Base-by-base conservation (phyloP, 92 coral and sea anemone genomes). In the Palythoa grandiflora region DNA sequence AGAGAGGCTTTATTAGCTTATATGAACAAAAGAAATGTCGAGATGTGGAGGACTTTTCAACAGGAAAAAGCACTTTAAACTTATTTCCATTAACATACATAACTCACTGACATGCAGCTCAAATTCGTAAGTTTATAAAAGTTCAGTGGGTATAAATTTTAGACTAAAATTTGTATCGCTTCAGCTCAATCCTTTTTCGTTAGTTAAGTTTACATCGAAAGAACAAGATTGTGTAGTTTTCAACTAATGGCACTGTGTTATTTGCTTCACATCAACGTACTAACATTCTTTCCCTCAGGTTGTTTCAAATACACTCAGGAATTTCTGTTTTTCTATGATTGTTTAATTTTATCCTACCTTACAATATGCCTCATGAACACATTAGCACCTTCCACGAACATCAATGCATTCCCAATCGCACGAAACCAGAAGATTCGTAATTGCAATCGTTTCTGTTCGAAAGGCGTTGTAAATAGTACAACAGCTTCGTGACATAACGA, bases 401-500 rank as follows among this genome's bases (percentile, higher is more conserved):
- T 75, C 12, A 47, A n/a, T 8, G 61, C 61, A 48, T 52, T 50
- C 9, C 79, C 17, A 16, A 75, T 54, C 39, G 38, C 59, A 47
- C 79, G 35, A 4, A 36, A 38, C 17, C 36, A 47, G 79, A 50
- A 75, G 79, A 47, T 48, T 72, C 16, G 17, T 35, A 35, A 71
- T 71, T 75, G 5, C 17, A 28, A 47, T 36, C 53, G 16, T 75
- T 54, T 47, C 3, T 20, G 19, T 14, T 50, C 14, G 17, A 53
- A 75, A 28, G 38, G 79, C 14, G 36, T 52, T 47, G 38, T 15
- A 48, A 52, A 44, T 35, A 75, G 20, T 38, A 53, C 39, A 73
- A 73, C 77, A 40, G 79, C 28, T 75, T 75, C 79, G 79, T 75
- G 79, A 75, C 79, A 53, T 11, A n/a, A n/a, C 78, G 54, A 74